Conservation (phyloP, 2,888 invertebrate genomes). For the Octonoba sinensis region DNA sequence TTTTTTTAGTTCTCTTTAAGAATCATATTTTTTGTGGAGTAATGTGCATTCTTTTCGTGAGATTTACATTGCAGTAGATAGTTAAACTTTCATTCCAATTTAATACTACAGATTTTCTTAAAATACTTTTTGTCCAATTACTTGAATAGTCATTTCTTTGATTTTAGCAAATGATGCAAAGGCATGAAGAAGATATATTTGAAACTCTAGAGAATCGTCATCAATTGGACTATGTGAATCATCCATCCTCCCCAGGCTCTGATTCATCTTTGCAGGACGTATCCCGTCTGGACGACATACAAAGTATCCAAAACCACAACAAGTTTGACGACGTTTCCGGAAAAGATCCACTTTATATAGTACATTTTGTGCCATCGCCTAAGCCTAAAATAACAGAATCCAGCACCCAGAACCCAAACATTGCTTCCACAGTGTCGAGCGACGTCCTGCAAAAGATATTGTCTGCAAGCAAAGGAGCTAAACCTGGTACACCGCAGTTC, state of each 20-base stretch:
- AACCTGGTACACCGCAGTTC: slow-evolving; percentile 59
- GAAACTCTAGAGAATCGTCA: slow-evolving; percentile 48
- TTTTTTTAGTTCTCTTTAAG: no score
- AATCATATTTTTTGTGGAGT: no score
- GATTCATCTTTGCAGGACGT: slow-evolving; percentile 10
- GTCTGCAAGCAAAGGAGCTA: slow-evolving; percentile 45
- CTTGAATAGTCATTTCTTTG: no score
- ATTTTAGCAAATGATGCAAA: neutral
- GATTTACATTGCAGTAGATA: no score
- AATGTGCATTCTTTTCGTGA: no score
- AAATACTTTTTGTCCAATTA: no score
- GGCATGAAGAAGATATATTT: slow-evolving; percentile 56
- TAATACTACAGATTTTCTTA: no score
- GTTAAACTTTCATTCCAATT: no score
- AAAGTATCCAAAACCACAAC: slow-evolving; percentile 10
- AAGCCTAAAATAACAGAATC: slow-evolving; percentile 35
- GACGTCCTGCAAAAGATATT: slow-evolving; percentile 53
- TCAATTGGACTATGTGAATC: slow-evolving; percentile 26
- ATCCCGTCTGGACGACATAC: slow-evolving; percentile 15
- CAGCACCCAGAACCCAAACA: slow-evolving; percentile 19
- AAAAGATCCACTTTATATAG: slow-evolving; percentile 57
- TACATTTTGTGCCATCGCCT: slow-evolving; percentile 58
- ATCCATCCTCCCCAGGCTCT: neutral
- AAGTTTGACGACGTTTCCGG: slow-evolving; percentile 26
- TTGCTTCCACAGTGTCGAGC: slow-evolving; percentile 27